Evolutionary conservation across 2,113 vertebrate species (phyloP).

Genomic region (Alosa alosa): DNA sequence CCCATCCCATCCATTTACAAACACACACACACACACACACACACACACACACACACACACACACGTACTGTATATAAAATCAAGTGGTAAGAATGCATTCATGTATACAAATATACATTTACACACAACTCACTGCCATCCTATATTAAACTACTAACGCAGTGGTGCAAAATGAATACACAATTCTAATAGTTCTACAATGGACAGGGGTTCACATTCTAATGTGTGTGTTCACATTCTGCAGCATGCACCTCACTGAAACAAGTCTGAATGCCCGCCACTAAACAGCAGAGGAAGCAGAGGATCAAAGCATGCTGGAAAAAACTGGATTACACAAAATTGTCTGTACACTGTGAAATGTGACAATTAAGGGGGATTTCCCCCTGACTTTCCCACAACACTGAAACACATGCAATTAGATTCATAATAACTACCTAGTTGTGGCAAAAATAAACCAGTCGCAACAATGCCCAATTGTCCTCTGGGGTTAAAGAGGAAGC

Average conservation of each 20-base stretch:
- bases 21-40: background rate
- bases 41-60: background rate
- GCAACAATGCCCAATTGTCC: background rate
- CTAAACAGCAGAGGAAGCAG: background rate
- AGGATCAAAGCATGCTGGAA: background rate
- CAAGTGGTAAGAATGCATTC: background rate
- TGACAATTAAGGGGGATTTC: background rate
- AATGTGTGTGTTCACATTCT: background rate
- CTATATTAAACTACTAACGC: background rate
- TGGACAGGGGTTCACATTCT: too few relatives aligned
- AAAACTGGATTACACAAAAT: background rate
- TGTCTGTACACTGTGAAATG: background rate
- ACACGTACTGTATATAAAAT: background rate
- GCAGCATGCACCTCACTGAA: background rate
- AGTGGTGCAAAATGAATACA: background rate
- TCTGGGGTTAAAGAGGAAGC: background rate
- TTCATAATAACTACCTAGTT: background rate
- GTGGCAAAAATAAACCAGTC: background rate
- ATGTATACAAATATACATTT: background rate
- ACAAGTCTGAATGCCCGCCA: background rate
- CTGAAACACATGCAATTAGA: background rate
- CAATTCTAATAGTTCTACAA: background rate
- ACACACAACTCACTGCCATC: background rate
- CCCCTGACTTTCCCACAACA: background rate
- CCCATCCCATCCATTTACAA: background rate